Evolutionary conservation across 2,113 vertebrate species (phyloP), one percentile per base, ranked within the genome.

Genomic region (Sula dactylatra): DNA sequence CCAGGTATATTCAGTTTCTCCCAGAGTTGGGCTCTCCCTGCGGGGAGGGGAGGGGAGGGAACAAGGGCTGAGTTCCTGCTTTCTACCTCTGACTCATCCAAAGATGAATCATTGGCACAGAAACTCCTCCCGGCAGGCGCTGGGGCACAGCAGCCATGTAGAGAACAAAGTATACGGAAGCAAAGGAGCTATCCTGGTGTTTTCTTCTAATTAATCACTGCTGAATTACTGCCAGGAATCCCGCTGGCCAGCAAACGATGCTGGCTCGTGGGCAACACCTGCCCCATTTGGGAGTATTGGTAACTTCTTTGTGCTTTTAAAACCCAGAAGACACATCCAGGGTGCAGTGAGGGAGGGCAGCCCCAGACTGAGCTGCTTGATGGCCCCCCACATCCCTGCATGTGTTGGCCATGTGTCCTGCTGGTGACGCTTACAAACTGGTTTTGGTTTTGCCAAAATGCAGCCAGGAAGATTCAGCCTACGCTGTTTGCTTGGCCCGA

Each of bases 351-450:
- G 32, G 13, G 36, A 25, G 34, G 20, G 14, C 22, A 71, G n/a
- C 36, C 13, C 27, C 20, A 3, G 4, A 5, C 3, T 1, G 1
- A 54, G 25, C 19, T 69, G 14, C 19, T 32, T 40, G 52, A 17
- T 8, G 6, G 6, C 2, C 5, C 31, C 16, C 20, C 7, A 1
- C 10, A 16, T n/a, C 26, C 50, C 71, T 79, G 11, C 13, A 3
- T 0, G 0, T 4, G 5, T 9, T 49, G 71, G 66, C 61, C 4
- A 0, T 3, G 1, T 4, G 22, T 73, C 59, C 73, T 45, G 16
- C 38, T 76, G 52, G 5, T 0, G 2, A 16, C 15, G 38, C 25
- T 71, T n/a, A 40, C 16, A 49, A 38, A 24, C 26, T 27, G 44
- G 2, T 27, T 67, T 73, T 55, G 50, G 24, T 42, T 71, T 94